Base-by-base conservation (phyloP, 2,113 vertebrate genomes). In the Melanerpes formicivorus region DNA sequence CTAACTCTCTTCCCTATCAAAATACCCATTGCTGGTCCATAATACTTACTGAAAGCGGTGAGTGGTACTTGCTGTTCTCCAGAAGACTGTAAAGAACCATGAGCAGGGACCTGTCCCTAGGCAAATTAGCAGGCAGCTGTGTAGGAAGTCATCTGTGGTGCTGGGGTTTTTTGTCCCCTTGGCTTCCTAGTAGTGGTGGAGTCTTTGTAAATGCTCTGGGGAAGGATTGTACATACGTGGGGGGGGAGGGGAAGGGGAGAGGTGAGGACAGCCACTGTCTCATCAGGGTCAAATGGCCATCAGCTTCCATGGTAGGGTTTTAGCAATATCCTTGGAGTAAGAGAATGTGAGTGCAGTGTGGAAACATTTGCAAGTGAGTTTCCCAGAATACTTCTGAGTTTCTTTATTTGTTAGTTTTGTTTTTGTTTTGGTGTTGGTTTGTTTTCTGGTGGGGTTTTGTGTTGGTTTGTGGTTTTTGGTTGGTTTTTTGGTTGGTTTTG, bases 191-290 rank as follows among this genome's bases (percentile, higher is more conserved):
- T 19, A 12, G 29, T 37, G 32, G 21, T 14, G 19, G 29, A 9
- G 17, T 8, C 48, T 67, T 44, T 32, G 19, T 54, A 58, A 79
- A 32, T 8, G 8, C 42, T 21, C 30, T 40, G 25, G 26, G 19
- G 26, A 78, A 69, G 50, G 62, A 14, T 19, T 17, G 2, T 19
- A 22, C 0, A 0, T 29, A 18, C 0, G 1, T 66, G 25, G 32
- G n/a, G 23, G 55, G 14, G 7, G 9, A 14, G 40, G 40, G 40
- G 9, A 10, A 37, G 37, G 37, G 37, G 37, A 10, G 37, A 37
- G 37, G 27, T 18, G 15, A 14, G 56, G 42, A 79, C 42, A 79
- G 9, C 27, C 25, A 3, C 23, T 17, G 6, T 10, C 37, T 55
- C 52, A 12, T 15, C 7, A 5, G 29, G 32, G 6, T 22, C 79